Evolutionary conservation across 2,113 vertebrate genomes (phyloP).

Genomic region (Myrmecophaga tridactyla): DNA sequence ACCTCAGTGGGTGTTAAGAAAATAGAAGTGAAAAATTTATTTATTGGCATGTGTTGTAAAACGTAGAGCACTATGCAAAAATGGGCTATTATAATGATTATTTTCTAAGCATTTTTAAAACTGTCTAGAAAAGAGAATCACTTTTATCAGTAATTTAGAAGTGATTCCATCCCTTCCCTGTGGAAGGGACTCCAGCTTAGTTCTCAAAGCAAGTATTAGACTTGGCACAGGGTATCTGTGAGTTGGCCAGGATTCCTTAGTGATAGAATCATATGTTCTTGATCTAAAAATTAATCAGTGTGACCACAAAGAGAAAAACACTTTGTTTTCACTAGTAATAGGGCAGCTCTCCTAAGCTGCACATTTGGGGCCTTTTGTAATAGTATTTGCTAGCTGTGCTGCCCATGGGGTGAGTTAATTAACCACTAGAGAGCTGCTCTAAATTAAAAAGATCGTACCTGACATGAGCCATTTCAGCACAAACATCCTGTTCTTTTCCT

Average conservation of each 20-base stretch:
- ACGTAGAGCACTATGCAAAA: slow-evolving; percentile 32
- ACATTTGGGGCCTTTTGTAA: slow-evolving; percentile 68
- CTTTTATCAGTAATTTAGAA: slow-evolving; percentile 60
- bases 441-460: slow-evolving; percentile 74
- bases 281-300: slow-evolving; percentile 69
- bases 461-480: slow-evolving; percentile 67
- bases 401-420: slow-evolving; percentile 66
- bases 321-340: slow-evolving; percentile 68
- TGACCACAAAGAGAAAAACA: slow-evolving; percentile 56
- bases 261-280: slow-evolving; percentile 66
- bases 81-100: background rate
- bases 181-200: slow-evolving; percentile 28
- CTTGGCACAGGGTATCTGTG: slow-evolving; percentile 28
- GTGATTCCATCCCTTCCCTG: slow-evolving; percentile 40
- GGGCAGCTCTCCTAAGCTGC: slow-evolving; percentile 51
- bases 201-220: slow-evolving; percentile 52
- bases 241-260: slow-evolving; percentile 57
- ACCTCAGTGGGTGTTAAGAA: slow-evolving; percentile 42
- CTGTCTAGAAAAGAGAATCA: slow-evolving; percentile 27
- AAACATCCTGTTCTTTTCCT: slow-evolving; percentile 64
- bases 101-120: slow-evolving; percentile 53
- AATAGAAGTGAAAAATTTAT: slow-evolving; percentile 50
- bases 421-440: slow-evolving; percentile 65
- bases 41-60: slow-evolving; percentile 35
- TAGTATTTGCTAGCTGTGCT: slow-evolving; percentile 69